Percentiles rank a stretch among this genome's conserved stretches.
These are phyloP conservation scores for Neolamprologus fasciatus DNA, from an alignment of 2,113 vertebrate genomes.

Conservation along the genomic window DNA sequence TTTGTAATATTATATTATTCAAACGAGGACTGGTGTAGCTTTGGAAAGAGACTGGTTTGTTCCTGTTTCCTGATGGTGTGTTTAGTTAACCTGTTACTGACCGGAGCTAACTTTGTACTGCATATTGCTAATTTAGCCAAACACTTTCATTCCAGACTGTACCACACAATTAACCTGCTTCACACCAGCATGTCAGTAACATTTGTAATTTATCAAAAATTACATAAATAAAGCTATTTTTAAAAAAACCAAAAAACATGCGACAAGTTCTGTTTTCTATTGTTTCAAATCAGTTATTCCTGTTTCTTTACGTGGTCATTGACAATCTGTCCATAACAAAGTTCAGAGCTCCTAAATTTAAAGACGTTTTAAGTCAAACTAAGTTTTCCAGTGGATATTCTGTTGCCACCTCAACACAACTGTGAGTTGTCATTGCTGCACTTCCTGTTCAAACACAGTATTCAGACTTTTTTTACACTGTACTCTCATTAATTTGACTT, in stretches of 20 bases:
- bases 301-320: background rate
- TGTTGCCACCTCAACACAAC: background rate
- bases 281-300: background rate
- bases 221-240: background rate
- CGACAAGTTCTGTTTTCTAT: background rate
- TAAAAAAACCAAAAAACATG: rapidly evolving
- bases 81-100: background rate
- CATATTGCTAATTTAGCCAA: background rate
- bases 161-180: background rate
- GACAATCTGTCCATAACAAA: background rate
- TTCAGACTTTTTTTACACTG: background rate
- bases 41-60: background rate
- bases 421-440: rapidly evolving
- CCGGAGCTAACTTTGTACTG: background rate
- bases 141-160: background rate
- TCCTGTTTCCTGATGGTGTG: background rate
- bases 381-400: background rate
- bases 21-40: rapidly evolving
- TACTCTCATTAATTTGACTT: background rate
- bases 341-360: background rate
- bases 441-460: background rate
- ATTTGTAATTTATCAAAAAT: background rate
- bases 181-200: background rate
- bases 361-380: background rate
- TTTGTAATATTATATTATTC: background rate